phyloP scores from a whole-genome alignment of 2,113 vertebrate species.

The Ciconia stormi region DNA sequence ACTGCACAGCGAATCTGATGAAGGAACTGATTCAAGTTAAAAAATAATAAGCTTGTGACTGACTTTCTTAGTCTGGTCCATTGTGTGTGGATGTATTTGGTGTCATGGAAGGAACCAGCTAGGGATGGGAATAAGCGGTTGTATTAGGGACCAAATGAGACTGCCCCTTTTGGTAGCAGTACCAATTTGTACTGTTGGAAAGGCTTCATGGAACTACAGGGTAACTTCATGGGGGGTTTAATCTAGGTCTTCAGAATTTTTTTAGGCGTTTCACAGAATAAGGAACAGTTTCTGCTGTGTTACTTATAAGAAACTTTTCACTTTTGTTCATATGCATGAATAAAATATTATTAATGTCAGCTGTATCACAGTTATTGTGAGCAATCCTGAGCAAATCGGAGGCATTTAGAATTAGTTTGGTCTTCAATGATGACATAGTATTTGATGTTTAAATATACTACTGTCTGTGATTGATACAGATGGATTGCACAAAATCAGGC shows the following conservation, averaged over 20 bases:
- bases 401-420: not conserved
- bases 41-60: not conserved
- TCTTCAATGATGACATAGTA: not conserved
- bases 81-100: not conserved
- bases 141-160: not conserved
- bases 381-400: not conserved
- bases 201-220: not conserved
- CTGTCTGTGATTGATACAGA: conserved; percentile 76
- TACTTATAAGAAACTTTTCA: not conserved
- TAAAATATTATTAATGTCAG: not conserved
- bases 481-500: conserved; percentile 89
- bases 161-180: not conserved
- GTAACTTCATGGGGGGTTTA: not conserved
- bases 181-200: not conserved
- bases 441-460: conserved; percentile 30
- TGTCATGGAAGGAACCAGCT: not conserved
- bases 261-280: not conserved
- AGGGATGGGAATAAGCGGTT: not conserved
- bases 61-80: not conserved
- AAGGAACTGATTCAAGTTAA: not conserved
- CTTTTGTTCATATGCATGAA: not conserved
- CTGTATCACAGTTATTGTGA: not conserved
- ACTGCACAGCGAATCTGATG: not conserved
- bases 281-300: not conserved
- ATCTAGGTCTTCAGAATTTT: not conserved